Base-by-base conservation (phyloP, 2,888 invertebrate species). In the Thymelicus lineola region DNA sequence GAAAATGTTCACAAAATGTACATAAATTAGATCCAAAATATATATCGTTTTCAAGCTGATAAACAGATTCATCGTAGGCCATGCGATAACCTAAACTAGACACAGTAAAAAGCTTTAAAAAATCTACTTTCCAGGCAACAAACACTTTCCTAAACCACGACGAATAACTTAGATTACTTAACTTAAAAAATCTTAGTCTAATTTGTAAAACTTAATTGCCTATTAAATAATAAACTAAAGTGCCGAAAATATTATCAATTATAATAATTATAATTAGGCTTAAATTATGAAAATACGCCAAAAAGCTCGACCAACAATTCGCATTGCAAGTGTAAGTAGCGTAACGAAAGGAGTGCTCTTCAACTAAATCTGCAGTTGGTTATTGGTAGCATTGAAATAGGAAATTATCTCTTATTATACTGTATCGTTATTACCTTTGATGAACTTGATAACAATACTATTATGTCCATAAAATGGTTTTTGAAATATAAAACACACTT, bases 291-390 rank as follows among this genome's bases (percentile, higher is more conserved):
- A 66, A 72, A 50, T 66, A 66, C 48, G 62, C 72, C 79, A 80
- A 81, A 70, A 87, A 88, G 87, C 87, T 86, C 85, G 80, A 84
- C 85, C 82, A 80, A 78, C 72, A 76, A 77, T 78, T 79, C 75
- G 80, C 80, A 82, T 83, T 80, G 81, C 80, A 75, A 79, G 79
- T 82, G 81, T 73, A 75, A 75, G 42, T 57, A 62, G 68, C 62
- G 35, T 46, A 35, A 60, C 15, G 20, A 45, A 14, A 6, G 7
- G 7, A 50, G 14, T 7, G n/a, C n/a, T n/a, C n/a, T n/a, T n/a
- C n/a, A n/a, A n/a, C n/a, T n/a, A n/a, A n/a, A n/a, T n/a, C n/a
- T n/a, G n/a, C n/a, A n/a, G n/a, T n/a, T n/a, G n/a, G n/a, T n/a
- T n/a, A n/a, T n/a, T n/a, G n/a, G n/a, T n/a, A n/a, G n/a, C n/a